Evolutionary conservation across 2,113 vertebrate genomes (phyloP).

Genomic region (Camelus dromedarius): DNA sequence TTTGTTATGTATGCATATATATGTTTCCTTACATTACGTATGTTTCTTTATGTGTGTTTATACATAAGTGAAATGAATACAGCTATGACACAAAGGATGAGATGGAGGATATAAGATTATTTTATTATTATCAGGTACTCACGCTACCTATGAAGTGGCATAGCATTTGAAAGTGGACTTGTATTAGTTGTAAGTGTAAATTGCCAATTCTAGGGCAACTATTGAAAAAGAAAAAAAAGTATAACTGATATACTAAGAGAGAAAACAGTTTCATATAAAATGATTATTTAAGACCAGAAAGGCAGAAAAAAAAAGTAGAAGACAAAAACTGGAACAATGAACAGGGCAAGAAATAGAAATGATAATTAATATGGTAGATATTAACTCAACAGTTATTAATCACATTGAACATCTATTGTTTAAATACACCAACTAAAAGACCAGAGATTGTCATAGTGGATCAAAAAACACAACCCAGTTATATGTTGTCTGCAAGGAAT

Average conservation of each 20-base stretch:
- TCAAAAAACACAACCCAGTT: not conserved
- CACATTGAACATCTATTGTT: not conserved
- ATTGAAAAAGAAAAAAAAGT: too few species aligned
- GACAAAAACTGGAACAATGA: not conserved
- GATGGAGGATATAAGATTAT: not conserved
- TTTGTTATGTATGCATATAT: not conserved
- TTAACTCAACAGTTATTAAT: not conserved
- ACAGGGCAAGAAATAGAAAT: not conserved
- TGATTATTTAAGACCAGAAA: not conserved
- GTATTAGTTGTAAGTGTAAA: too few species aligned
- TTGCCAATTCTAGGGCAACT: too few species aligned
- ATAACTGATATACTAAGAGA: not conserved
- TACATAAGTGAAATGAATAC: not conserved
- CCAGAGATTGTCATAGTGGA: not conserved
- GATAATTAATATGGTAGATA: not conserved
- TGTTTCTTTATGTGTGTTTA: not conserved
- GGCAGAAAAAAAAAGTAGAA: not conserved
- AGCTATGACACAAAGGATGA: not conserved
- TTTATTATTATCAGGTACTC: not conserved
- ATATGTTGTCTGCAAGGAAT: not conserved
- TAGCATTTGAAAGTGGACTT: too few species aligned
- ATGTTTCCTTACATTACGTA: too few species aligned
- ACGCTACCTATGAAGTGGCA: not conserved
- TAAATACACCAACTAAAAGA: not conserved
- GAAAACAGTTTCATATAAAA: not conserved